Evolutionary conservation across 2,797 vertebrate genomes (phyloP).

Genomic region (Sphaeramia orbicularis): DNA sequence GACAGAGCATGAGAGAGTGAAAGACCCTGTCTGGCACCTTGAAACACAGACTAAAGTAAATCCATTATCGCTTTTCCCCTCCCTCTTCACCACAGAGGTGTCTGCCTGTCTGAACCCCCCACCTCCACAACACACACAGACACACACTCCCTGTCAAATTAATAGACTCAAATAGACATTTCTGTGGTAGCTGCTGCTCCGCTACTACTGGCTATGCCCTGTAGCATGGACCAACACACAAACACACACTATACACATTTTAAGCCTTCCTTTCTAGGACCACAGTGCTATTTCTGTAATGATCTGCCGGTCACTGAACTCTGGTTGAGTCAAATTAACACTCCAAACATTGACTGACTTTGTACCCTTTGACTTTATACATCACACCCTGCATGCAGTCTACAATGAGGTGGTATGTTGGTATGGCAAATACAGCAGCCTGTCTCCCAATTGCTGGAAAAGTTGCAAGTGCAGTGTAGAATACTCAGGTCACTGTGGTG

Average conservation of each 20-base stretch:
- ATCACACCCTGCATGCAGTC: slow-evolving; percentile 43
- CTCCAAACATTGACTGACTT: slow-evolving; percentile 27
- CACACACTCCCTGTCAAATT: slow-evolving; percentile 49
- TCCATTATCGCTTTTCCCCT: slow-evolving; percentile 64
- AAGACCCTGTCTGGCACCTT: slow-evolving; percentile 73
- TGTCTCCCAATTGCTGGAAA: slow-evolving; percentile 34
- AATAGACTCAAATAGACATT: slow-evolving; percentile 65
- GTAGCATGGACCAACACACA: background rate
- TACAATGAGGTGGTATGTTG: slow-evolving; percentile 37
- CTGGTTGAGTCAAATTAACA: slow-evolving; percentile 53
- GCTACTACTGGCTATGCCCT: slow-evolving; percentile 21
- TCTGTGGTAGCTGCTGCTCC: slow-evolving; percentile 24
- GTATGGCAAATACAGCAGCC: slow-evolving; percentile 6
- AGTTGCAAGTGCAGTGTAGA: slow-evolving; percentile 30
- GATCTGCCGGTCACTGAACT: slow-evolving; percentile 55
- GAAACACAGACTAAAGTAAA: slow-evolving; percentile 70
- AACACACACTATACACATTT: slow-evolving; percentile 8
- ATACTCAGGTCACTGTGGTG: background rate
- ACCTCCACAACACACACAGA: slow-evolving; percentile 34
- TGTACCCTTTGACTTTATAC: slow-evolving; percentile 61
- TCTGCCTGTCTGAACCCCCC: slow-evolving; percentile 60
- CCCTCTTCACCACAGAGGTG: slow-evolving; percentile 50
- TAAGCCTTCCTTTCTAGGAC: slow-evolving; percentile 25
- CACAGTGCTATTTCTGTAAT: slow-evolving; percentile 43
- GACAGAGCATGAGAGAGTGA: slow-evolving; percentile 27